Percentiles rank a stretch among this genome's conserved stretches.
phyloP scores from a whole-genome alignment of 2,888 invertebrate species.

The Chelonus formosanus region DNA sequence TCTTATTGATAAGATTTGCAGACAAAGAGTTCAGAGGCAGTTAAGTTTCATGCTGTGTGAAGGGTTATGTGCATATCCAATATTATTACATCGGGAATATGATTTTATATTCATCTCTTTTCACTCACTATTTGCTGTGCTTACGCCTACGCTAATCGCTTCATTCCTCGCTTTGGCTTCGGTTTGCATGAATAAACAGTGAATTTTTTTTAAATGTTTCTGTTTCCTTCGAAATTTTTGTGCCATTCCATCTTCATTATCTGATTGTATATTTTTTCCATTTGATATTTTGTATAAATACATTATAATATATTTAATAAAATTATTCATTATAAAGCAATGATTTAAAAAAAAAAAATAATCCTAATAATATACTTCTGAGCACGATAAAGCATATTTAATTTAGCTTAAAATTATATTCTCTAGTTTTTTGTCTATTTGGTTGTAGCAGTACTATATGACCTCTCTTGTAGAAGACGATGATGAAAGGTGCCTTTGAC shows the following conservation, averaged over 20 bases:
- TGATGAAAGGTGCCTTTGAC: conserved; percentile 31
- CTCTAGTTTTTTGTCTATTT: not conserved
- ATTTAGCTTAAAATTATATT: not conserved
- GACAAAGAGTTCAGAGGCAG: conserved; percentile 26
- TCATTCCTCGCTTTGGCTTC: conserved; percentile 52
- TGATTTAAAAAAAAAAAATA: too few relatives aligned
- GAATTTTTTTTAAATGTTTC: conserved; percentile 57
- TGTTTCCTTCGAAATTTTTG: not conserved
- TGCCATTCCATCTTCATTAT: conserved; percentile 1
- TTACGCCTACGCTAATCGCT: conserved; percentile 64
- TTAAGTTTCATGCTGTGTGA: conserved; percentile 12
- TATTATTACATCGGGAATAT: conserved; percentile 66
- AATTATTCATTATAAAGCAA: too few relatives aligned
- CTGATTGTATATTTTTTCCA: too few relatives aligned
- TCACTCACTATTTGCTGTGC: conserved; percentile 39
- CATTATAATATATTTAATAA: too few relatives aligned
- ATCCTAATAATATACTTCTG: too few relatives aligned
- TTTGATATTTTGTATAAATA: too few relatives aligned
- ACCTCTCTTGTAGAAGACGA: conserved; percentile 13
- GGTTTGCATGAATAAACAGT: conserved; percentile 60
- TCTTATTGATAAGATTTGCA: conserved; percentile 28
- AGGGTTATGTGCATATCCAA: conserved; percentile 49
- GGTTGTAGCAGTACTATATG: conserved; percentile 1
- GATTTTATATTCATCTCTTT: conserved; percentile 49
- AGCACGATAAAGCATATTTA: too few relatives aligned